phyloP scores from a whole-genome alignment of 92 coral and sea anemone genomes.

The Zoanthus sociatus region DNA sequence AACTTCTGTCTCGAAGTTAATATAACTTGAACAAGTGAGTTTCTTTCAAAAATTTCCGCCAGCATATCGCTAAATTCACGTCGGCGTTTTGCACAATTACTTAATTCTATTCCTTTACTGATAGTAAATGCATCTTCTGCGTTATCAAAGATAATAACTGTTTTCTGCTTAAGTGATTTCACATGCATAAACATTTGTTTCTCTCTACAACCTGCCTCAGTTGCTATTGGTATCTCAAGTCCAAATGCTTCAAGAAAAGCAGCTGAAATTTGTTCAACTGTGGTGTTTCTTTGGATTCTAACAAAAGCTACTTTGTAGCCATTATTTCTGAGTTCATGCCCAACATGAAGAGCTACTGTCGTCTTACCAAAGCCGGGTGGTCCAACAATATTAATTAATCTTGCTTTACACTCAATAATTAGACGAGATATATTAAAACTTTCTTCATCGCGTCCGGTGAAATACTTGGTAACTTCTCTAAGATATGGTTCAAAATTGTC shows the following conservation, averaged over 20 bases:
- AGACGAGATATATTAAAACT: slow-evolving; percentile 2
- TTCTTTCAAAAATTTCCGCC: slow-evolving; percentile 23
- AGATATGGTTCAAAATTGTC: slow-evolving; percentile 8
- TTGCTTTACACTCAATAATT: slow-evolving; percentile 11
- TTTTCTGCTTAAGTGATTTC: slow-evolving; percentile 36
- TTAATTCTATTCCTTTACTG: not conserved
- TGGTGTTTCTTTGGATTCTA: slow-evolving; percentile 28
- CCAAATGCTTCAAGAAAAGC: slow-evolving; percentile 32
- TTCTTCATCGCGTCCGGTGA: slow-evolving; percentile 23
- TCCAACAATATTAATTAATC: slow-evolving; percentile 31
- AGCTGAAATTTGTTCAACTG: slow-evolving; percentile 9
- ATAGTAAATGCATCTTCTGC: slow-evolving; percentile 27
- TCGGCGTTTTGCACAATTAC: slow-evolving; percentile 17
- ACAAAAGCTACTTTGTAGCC: slow-evolving; percentile 38
- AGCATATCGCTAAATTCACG: slow-evolving; percentile 41
- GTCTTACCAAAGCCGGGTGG: slow-evolving; percentile 38
- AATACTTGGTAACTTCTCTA: slow-evolving; percentile 16
- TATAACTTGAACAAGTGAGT: slow-evolving; percentile 6
- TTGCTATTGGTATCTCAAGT: slow-evolving; percentile 10
- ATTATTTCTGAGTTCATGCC: slow-evolving; percentile 4
- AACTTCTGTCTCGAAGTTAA: slow-evolving; percentile 32
- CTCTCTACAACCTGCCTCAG: not conserved
- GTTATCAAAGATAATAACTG: slow-evolving; percentile 28
- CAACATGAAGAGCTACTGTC: slow-evolving; percentile 34
- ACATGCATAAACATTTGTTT: slow-evolving; percentile 35